Base-by-base conservation (phyloP, 2,113 vertebrate species). In the Crypturellus undulatus region DNA sequence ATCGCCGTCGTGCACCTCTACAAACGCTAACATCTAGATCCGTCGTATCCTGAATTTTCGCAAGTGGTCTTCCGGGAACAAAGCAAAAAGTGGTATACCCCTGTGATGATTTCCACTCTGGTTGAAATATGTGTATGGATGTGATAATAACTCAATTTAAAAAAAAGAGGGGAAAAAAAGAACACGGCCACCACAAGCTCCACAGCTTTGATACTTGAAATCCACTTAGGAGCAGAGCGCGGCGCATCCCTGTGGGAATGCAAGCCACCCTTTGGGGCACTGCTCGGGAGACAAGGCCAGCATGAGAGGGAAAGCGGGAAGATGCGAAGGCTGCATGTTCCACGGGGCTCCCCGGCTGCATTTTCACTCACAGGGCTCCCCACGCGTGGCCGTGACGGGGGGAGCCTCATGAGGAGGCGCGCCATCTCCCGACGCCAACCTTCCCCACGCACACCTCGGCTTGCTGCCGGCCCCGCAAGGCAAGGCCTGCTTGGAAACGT, bases 181-280 rank as follows among this genome's bases (percentile, higher is more conserved):
- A 79, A 19, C 10, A 49, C 3, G 16, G 40, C 10, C 40, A 24
- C 30, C 26, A 16, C 73, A 26, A 70, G 45, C 9, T 12, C 52
- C 25, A 51, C 2, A 36, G 51, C n/a, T 83, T 70, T 79, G 40
- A 45, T 51, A 30, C 28, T 34, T 73, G 38, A 67, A 84, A 91
- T 67, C 17, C 0, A 19, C 10, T 73, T 73, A 30, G 3, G 8
- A 10, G 30, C 4, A 59, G 56, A 38, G 45, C 68, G 42, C 38
- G 13, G 25, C 1, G 38, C 22, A 42, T 34, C 38, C 71, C 4
- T 10, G 21, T 0, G 10, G 83, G 56, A 32, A 56, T 43, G 40
- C 0, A 0, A 71, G 34, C 38, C 82, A 34, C 18, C 25, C 34
- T 6, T 2, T 20, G 32, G 30, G 17, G 22, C 12, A 17, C 10